Base-by-base conservation (phyloP, 2,797 vertebrate genomes). In the Paguma larvata region DNA sequence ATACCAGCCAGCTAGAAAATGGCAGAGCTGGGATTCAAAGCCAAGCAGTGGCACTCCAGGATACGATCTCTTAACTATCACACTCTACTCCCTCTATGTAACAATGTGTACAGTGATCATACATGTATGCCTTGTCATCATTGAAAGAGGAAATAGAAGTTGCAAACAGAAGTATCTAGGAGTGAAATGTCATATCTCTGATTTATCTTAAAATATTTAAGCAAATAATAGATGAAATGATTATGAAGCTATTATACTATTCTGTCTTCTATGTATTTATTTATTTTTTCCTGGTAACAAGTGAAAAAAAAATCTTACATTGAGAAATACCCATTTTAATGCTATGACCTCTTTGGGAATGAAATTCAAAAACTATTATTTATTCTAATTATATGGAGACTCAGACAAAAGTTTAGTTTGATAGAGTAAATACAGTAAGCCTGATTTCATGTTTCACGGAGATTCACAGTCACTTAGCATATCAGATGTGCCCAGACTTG, bases 201-300 rank as follows among this genome's bases (percentile, higher is more conserved):
- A 44, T 78, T n/a, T 89, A 48, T 59, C 15, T 93, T 88, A 48
- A 85, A 95, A 70, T 18, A 70, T 70, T 82, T 63, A 91, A 44
- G 34, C 16, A 79, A 89, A 75, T n/a, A 56, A 72, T 9, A 44
- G 46, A 48, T 51, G 34, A 75, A 75, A 41, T 6, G 63, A 44
- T 41, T 86, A 59, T 27, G 27, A 23, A 82, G 14, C 63, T 8
- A 70, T 23, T 68, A 62, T 46, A 84, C 4, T 65, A 38, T 86
- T 83, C 3, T 25, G 7, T 80, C 23, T 75, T 48, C 30, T 62
- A 5, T n/a, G 51, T n/a, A 93, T 68, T 89, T 79, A 93, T 44
- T 41, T 72, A n/a, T 25, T 85, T 77, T 93, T 95, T 77, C 21
- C 10, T 62, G 2, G 73, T 59, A 46, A 87, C 72, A 65, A 46